Percentiles rank a stretch among this genome's conserved stretches.
Conservation (phyloP, 2,797 vertebrate species). For the Okamejei kenojei region DNA sequence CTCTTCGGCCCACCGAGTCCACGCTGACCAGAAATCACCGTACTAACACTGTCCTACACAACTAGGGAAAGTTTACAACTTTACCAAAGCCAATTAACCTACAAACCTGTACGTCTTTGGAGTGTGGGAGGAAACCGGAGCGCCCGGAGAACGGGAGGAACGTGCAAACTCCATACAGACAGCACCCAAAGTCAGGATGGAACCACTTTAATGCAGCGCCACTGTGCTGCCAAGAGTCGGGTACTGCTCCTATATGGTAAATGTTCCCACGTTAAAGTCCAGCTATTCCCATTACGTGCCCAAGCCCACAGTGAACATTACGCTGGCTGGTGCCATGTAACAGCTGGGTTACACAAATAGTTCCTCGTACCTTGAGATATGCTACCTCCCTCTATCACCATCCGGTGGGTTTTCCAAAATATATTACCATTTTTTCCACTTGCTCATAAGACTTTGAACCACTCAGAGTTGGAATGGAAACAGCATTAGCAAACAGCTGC, state of each 20-base stretch:
- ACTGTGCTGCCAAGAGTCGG: background rate
- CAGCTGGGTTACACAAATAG: constrained; percentile 13
- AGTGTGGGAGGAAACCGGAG: no score
- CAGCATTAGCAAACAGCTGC: constrained; percentile 29
- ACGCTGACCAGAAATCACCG: no score
- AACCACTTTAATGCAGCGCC: no score
- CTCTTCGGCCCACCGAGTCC: no score
- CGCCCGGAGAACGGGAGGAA: no score
- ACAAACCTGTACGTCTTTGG: no score
- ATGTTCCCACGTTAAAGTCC: background rate
- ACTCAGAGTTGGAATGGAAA: background rate
- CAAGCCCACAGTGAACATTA: background rate
- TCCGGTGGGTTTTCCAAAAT: background rate
- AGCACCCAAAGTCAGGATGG: no score
- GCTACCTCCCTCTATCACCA: background rate
- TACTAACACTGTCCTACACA: no score
- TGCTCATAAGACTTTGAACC: constrained; percentile 22
- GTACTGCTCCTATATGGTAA: background rate
- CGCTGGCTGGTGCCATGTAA: background rate
- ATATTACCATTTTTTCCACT: background rate
- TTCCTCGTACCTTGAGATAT: background rate
- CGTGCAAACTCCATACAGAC: no score
- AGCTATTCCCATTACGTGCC: background rate
- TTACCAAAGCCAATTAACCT: no score
- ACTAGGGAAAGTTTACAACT: no score